Evolutionary conservation across 2,113 vertebrate genomes (phyloP), one percentile per base, ranked within the genome.

Genomic region (Columba janthina): DNA sequence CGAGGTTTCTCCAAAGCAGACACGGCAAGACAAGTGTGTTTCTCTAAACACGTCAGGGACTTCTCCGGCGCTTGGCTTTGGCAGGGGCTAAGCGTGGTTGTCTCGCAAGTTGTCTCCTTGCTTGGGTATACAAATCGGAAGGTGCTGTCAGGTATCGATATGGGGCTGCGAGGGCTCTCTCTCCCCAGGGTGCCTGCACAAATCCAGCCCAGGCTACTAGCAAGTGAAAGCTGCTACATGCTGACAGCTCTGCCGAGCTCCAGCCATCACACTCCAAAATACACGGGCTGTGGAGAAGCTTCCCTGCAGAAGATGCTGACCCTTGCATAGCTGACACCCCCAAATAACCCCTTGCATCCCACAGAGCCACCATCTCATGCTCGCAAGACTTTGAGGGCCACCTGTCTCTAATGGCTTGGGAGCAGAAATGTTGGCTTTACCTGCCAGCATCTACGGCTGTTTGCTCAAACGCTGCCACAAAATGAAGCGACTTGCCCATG

Each of bases 41-140:
- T 91, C 90, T 94, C 94, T 95, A 78, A 96, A 95, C 89, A 90
- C 95, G 42, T 91, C 86, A 65, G 96, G 93, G 97, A 97, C 46
- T 85, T 69, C 58, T 65, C 71, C 2, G 0, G 85, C 7, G 9
- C 93, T 89, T 34, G 83, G 85, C 88, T 92, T 72, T 96, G 96
- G 92, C 96, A 95, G 79, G 84, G 92, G 92, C 94, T 95, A 92
- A 96, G 81, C 51, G 76, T 18, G 4, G 89, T 62, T 93, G 90
- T 93, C 92, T 94, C 24, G 6, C 92, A 85, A 77, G 94, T 93
- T 93, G 93, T 88, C 95, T 96, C 89, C 90, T 94, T 12, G 66
- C 85, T 67, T 1, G 19, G 75, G 76, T 79, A 34, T 76, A 81
- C 80, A 82, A 82, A 89, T 13, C 51, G 67, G 66, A 95, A 95